Percentiles rank a stretch among this genome's conserved stretches.
These are phyloP conservation scores for Tautogolabrus adspersus DNA, from an alignment of 2,113 vertebrate genomes.

Conservation along the genomic window DNA sequence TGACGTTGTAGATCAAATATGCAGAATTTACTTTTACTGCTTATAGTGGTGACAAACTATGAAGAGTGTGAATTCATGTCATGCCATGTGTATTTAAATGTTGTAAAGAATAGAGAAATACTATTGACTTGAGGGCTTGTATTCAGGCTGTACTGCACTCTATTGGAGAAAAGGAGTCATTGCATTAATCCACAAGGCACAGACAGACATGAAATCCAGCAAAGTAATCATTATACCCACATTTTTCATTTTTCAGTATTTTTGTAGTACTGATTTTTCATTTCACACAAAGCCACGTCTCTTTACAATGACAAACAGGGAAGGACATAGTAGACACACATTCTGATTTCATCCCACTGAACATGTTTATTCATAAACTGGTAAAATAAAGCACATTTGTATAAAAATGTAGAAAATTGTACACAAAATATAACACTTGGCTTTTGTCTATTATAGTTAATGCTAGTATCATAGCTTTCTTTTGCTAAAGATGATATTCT, in stretches of 20 bases:
- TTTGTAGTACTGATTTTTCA: background rate
- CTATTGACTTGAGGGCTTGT: background rate
- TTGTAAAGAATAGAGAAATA: constrained; percentile 19
- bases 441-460: constrained; percentile 84
- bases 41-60: background rate
- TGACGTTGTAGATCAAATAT: background rate
- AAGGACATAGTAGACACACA: constrained; percentile 37
- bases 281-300: constrained; percentile 1
- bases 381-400: constrained; percentile 89
- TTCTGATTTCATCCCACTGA: constrained; percentile 77
- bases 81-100: background rate
- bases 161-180: constrained; percentile 49
- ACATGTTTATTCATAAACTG: constrained; percentile 86
- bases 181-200: constrained; percentile 29
- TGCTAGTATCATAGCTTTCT: constrained; percentile 80
- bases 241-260: background rate
- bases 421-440: constrained; percentile 87
- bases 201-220: background rate
- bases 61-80: background rate
- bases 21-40: constrained; percentile 3
- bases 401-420: constrained; percentile 89
- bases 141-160: constrained; percentile 64
- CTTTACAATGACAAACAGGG: background rate
- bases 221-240: background rate
- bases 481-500: constrained; percentile 83